Evolutionary conservation across 2,113 vertebrate genomes (phyloP).

Genomic region (Scatophagus argus): DNA sequence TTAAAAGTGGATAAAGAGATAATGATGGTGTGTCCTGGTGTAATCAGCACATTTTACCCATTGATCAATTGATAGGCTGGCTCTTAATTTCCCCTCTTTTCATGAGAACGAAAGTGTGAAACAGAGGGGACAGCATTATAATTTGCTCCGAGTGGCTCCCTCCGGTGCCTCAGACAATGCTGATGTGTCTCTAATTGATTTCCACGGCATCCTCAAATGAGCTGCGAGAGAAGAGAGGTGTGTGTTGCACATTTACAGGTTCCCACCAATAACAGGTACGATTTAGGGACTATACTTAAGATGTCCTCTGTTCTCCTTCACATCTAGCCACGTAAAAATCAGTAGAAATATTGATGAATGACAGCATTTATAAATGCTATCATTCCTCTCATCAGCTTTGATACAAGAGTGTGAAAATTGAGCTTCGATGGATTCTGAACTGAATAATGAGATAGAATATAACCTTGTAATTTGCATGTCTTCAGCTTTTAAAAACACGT

Average conservation of each 20-base stretch:
- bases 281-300: constrained; percentile 14
- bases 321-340: constrained; percentile 38
- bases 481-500: constrained; percentile 22
- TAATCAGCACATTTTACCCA: constrained; percentile 59
- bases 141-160: constrained; percentile 64
- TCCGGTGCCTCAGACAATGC: constrained; percentile 52
- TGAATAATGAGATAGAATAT: constrained; percentile 37
- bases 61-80: constrained; percentile 63
- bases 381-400: constrained; percentile 29
- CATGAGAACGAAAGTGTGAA: constrained; percentile 54
- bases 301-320: constrained; percentile 41
- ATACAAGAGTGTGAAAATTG: constrained; percentile 46
- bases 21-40: constrained; percentile 49
- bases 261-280: constrained; percentile 8
- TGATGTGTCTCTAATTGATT: constrained; percentile 74
- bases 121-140: constrained; percentile 54
- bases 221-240: constrained; percentile 8
- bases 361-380: constrained; percentile 24
- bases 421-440: constrained; percentile 33
- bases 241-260: constrained; percentile 23
- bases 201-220: constrained; percentile 52
- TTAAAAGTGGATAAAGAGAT: constrained; percentile 61
- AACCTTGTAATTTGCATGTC: constrained; percentile 58
- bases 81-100: constrained; percentile 64
- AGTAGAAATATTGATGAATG: constrained; percentile 26